These are phyloP conservation scores for Peromyscus leucopus DNA, from an alignment of 2,113 vertebrate genomes.

Conservation along the genomic window DNA sequence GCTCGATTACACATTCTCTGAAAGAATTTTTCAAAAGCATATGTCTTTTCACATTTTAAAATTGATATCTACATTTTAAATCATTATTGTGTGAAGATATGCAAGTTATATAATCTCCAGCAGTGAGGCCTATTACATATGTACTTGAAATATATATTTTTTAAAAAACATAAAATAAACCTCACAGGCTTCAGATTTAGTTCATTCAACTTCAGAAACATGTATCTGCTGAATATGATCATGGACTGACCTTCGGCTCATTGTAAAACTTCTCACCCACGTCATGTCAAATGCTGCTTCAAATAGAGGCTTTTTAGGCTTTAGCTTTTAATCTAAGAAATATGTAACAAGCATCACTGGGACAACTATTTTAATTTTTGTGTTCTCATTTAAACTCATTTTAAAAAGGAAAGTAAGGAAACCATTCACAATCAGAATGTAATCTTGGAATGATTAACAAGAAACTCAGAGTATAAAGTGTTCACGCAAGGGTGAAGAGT, in stretches of 20 bases:
- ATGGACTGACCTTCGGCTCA: neutral
- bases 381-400: constrained; percentile 22
- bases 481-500: neutral
- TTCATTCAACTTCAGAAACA: neutral
- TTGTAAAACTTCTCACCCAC: neutral
- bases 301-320: neutral
- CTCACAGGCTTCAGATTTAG: constrained; percentile 24
- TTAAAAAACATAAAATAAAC: neutral
- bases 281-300: neutral
- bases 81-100: neutral
- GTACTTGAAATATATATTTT: constrained; percentile 19
- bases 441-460: neutral
- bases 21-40: constrained; percentile 3
- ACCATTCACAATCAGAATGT: neutral
- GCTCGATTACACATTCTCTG: neutral
- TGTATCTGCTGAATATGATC: neutral
- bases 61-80: constrained; percentile 46
- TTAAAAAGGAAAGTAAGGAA: neutral
- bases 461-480: neutral
- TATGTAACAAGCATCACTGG: neutral
- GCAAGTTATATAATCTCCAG: neutral
- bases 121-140: neutral
- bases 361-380: neutral
- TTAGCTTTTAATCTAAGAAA: constrained; percentile 27
- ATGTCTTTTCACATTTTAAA: constrained; percentile 22